phyloP scores from a whole-genome alignment of 1,140 invertebrate genomes.

The Drosophila cardini region DNA sequence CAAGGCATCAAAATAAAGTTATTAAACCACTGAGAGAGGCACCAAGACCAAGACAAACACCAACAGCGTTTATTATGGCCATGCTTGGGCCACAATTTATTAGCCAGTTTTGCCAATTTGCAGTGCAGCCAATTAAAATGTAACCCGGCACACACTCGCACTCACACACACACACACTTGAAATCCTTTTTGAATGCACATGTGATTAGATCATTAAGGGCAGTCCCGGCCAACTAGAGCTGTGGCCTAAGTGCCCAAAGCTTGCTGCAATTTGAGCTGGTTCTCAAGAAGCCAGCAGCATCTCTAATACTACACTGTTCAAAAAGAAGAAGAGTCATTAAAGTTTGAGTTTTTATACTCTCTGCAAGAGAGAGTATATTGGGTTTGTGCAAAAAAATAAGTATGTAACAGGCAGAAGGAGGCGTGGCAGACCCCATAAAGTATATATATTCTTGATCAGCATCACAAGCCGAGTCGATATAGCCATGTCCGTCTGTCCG shows the following conservation, averaged over 20 bases:
- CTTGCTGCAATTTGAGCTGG: conserved; percentile 16
- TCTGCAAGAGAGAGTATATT: too few species aligned
- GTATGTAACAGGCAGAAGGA: too few species aligned
- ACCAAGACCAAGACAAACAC: too few species aligned
- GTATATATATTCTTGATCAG: too few species aligned
- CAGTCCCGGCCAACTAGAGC: conserved; percentile 35
- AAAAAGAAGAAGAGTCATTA: too few species aligned
- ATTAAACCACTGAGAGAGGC: conserved; percentile 31
- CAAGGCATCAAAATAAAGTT: conserved; percentile 42
- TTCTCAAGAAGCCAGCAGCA: conserved; percentile 29
- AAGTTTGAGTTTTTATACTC: too few species aligned
- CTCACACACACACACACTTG: too few species aligned
- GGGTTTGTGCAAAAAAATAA: too few species aligned
- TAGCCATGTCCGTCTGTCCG: too few species aligned
- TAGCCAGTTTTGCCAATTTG: conserved; percentile 52
- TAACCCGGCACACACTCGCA: conserved; percentile 58
- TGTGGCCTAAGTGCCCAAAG: conserved; percentile 19
- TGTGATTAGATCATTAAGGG: conserved; percentile 80
- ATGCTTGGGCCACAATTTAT: conserved; percentile 35
- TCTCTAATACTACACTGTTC: conserved; percentile 31
- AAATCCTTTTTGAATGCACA: conserved; percentile 44
- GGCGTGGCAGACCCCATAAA: too few species aligned
- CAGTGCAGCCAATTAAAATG: conserved; percentile 75
- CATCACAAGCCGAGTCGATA: too few species aligned
- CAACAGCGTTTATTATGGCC: conserved; percentile 15